These are phyloP conservation scores for Tylochromis polylepis DNA, from an alignment of 2,113 vertebrate genomes.

Conservation along the genomic window DNA sequence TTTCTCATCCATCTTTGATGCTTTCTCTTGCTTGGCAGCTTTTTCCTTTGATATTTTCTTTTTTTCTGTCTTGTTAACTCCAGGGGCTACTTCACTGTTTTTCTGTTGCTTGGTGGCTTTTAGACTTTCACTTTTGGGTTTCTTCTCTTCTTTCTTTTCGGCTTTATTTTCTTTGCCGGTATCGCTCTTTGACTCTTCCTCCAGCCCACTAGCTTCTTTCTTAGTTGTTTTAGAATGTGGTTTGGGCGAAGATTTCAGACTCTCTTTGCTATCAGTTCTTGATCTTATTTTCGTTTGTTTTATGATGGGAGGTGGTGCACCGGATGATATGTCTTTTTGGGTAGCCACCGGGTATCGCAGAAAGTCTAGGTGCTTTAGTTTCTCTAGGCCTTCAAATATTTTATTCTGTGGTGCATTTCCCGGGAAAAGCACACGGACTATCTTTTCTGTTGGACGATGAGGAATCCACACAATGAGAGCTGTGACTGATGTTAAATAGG, in stretches of 20 bases:
- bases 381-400: constrained; percentile 96
- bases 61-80: constrained; percentile 82
- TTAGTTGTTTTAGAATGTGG: constrained; percentile 79
- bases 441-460: constrained; percentile 91
- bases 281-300: constrained; percentile 94
- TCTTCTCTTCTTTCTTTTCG: constrained; percentile 83
- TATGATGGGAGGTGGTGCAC: constrained; percentile 77
- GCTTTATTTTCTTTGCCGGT: constrained; percentile 80
- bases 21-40: constrained; percentile 83
- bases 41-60: constrained; percentile 89
- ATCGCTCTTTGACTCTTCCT: constrained; percentile 80
- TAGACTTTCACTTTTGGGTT: constrained; percentile 77
- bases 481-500: constrained; percentile 95
- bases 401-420: constrained; percentile 98
- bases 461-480: constrained; percentile 97
- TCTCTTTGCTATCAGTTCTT: constrained; percentile 94
- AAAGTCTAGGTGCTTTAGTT: constrained; percentile 93
- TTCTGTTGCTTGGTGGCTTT: constrained; percentile 82
- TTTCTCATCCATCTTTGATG: constrained; percentile 87
- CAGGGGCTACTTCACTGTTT: constrained; percentile 74
- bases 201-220: constrained; percentile 80
- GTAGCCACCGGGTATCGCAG: constrained; percentile 92
- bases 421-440: constrained; percentile 94
- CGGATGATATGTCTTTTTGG: constrained; percentile 87
- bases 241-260: constrained; percentile 88